These are phyloP conservation scores for Vombatus ursinus DNA, from an alignment of 2,113 vertebrate genomes.

Conservation along the genomic window DNA sequence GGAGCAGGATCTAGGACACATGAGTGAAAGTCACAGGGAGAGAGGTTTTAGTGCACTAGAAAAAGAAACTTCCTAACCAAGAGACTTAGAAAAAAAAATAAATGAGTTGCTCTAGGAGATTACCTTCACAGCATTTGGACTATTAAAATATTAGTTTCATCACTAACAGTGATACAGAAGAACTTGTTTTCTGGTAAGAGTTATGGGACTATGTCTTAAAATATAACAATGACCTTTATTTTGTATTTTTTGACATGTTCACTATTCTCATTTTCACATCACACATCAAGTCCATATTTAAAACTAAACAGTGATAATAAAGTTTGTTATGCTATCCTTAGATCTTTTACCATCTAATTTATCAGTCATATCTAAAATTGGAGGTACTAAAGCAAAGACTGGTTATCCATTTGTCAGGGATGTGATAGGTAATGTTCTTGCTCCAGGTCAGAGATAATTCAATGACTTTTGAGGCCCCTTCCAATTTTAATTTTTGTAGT, in stretches of 20 bases:
- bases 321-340: background rate
- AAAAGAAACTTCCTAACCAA: too few relatives aligned
- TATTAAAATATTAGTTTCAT: too few relatives aligned
- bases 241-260: background rate
- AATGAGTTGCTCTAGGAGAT: too few relatives aligned
- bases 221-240: background rate
- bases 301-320: background rate
- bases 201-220: background rate
- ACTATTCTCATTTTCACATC: background rate
- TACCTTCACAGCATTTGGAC: too few relatives aligned
- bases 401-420: background rate
- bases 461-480: background rate
- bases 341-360: background rate
- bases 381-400: background rate
- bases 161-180: background rate
- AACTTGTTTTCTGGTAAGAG: background rate
- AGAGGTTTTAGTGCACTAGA: background rate
- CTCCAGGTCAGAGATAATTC: background rate
- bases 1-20: background rate
- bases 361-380: background rate
- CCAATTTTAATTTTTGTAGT: background rate
- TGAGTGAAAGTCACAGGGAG: background rate
- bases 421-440: background rate
- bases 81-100: too few relatives aligned
- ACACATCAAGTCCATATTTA: background rate